These are phyloP conservation scores for Ennomos quercinarius DNA, from an alignment of 2,888 invertebrate genomes.

Conservation along the genomic window DNA sequence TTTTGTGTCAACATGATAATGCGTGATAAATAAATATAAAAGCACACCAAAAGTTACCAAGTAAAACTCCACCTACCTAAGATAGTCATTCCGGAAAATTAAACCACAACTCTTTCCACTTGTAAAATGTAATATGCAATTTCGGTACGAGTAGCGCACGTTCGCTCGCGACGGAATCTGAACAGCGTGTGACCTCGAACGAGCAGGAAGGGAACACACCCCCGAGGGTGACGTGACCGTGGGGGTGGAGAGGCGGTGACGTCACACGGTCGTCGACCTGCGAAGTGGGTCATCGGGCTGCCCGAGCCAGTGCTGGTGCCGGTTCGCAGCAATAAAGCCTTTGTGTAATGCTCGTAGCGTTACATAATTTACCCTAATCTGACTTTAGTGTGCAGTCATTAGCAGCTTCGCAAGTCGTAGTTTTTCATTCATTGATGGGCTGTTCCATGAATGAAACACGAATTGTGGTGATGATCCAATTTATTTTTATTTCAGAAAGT, in stretches of 20 bases:
- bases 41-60: slow-evolving; percentile 1
- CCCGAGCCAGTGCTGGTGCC: slow-evolving; percentile 65
- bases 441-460: slow-evolving; percentile 11
- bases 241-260: slow-evolving; percentile 65
- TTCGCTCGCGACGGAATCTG: slow-evolving; percentile 59
- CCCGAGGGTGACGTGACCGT: slow-evolving; percentile 64
- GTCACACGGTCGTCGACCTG: slow-evolving; percentile 80
- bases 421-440: slow-evolving; percentile 20
- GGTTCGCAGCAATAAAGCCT: slow-evolving; percentile 53
- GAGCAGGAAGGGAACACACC: slow-evolving; percentile 68
- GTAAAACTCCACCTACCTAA: slow-evolving; percentile 59
- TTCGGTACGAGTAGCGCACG: slow-evolving; percentile 54
- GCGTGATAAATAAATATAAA: slow-evolving; percentile 1
- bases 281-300: slow-evolving; percentile 78
- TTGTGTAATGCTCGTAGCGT: slow-evolving; percentile 51
- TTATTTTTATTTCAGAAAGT: too few relatives aligned
- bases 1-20: slow-evolving; percentile 22
- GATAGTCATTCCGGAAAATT: slow-evolving; percentile 64
- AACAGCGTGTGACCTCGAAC: slow-evolving; percentile 76
- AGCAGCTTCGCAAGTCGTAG: slow-evolving; percentile 30
- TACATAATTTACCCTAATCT: slow-evolving; percentile 49
- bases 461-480: too few relatives aligned
- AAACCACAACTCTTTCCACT: slow-evolving; percentile 43
- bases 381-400: slow-evolving; percentile 37
- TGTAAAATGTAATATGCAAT: slow-evolving; percentile 37